These are phyloP conservation scores for Maylandia zebra DNA, from an alignment of 2,113 vertebrate genomes.

Conservation along the genomic window DNA sequence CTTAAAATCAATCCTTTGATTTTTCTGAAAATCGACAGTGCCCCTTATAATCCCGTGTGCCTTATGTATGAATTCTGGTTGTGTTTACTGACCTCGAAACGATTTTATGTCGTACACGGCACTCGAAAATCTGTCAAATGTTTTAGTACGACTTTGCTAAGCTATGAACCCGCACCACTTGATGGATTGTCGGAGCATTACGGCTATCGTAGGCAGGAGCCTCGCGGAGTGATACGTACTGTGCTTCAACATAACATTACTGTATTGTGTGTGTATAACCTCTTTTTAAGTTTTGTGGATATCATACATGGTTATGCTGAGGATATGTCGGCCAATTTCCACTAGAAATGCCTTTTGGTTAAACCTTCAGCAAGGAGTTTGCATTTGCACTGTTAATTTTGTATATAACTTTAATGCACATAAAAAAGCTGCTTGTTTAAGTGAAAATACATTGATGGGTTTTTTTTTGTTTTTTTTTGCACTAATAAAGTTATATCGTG, in stretches of 20 bases:
- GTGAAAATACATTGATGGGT: too few species aligned
- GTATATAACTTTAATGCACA: too few species aligned
- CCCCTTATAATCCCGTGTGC: not conserved
- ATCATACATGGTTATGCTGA: not conserved
- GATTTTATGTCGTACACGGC: fast-evolving
- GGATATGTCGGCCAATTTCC: not conserved
- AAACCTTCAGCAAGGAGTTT: too few species aligned
- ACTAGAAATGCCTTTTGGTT: not conserved
- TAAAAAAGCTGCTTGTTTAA: too few species aligned
- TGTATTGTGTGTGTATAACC: not conserved
- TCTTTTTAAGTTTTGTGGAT: not conserved
- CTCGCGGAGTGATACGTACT: fast-evolving
- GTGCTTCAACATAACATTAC: fast-evolving
- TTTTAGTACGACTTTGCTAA: not conserved
- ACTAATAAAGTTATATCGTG: not conserved
- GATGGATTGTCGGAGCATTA: not conserved
- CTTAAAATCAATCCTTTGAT: not conserved
- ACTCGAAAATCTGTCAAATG: not conserved
- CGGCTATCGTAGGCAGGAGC: fast-evolving
- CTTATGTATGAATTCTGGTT: too few species aligned
- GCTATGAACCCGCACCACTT: fast-evolving
- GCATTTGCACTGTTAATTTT: too few species aligned
- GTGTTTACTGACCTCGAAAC: fast-evolving
- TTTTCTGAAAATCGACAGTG: fast-evolving
- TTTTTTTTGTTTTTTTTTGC: too few species aligned